Percentiles rank a stretch among this genome's conserved stretches.
phyloP scores from a whole-genome alignment of 2,113 vertebrate species.

The Stomatorhinus ivindoensis region DNA sequence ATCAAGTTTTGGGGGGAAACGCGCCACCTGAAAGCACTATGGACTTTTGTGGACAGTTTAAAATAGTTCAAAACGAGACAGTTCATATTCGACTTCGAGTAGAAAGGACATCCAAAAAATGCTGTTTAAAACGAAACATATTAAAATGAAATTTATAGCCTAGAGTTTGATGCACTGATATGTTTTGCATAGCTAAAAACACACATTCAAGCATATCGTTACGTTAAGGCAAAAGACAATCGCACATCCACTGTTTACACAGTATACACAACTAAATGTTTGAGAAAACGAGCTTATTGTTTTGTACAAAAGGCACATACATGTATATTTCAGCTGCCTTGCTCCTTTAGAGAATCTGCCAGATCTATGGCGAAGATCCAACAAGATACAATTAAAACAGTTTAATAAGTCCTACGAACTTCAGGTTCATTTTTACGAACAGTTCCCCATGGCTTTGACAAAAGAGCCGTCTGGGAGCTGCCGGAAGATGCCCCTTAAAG shows the following conservation, averaged over 20 bases:
- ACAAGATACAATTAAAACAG: constrained; percentile 38
- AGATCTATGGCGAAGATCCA: constrained; percentile 30
- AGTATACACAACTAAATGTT: neutral
- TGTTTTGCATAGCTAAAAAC: constrained; percentile 32
- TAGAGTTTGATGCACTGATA: constrained; percentile 52
- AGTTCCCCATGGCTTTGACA: constrained; percentile 86
- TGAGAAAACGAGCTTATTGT: constrained; percentile 52
- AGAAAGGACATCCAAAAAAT: constrained; percentile 15
- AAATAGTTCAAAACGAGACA: constrained; percentile 12
- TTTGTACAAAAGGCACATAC: constrained; percentile 54
- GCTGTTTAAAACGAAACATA: constrained; percentile 29
- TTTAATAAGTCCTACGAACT: constrained; percentile 22
- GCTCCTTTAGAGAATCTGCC: constrained; percentile 37
- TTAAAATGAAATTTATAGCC: constrained; percentile 30
- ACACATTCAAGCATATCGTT: constrained; percentile 38
- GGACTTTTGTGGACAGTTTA: constrained; percentile 20
- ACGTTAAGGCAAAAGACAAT: constrained; percentile 38
- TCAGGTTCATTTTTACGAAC: constrained; percentile 54
- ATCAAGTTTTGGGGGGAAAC: constrained; percentile 15
- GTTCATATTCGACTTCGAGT: neutral
- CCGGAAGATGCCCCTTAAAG: constrained; percentile 90
- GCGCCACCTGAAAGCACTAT: constrained; percentile 15
- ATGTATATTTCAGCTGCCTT: constrained; percentile 51
- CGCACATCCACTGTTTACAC: constrained; percentile 37
- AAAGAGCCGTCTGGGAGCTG: constrained; percentile 89